Base-by-base conservation (phyloP, 2,888 invertebrate species). In the Macrophya alboannulata region DNA sequence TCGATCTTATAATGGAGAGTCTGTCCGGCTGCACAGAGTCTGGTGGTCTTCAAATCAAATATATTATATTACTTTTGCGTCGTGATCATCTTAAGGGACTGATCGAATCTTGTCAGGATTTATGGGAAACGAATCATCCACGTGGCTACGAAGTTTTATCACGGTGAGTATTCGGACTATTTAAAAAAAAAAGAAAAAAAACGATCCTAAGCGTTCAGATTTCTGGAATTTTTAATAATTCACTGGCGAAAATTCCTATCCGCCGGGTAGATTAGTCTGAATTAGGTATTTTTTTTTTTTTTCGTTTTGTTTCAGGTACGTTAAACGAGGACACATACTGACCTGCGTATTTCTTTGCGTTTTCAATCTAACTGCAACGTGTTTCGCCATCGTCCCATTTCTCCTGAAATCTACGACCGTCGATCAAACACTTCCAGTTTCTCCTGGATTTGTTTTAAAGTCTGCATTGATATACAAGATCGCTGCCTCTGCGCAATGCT, bases 61-160 rank as follows among this genome's bases (percentile, higher is more conserved):
- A 81, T 37, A 43, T 62, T 12, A 43, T 81, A 37, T 25, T 81
- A n/a, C 43, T 81, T 21, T 17, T 40, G 15, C 81, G 81, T 43
- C 81, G 81, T 31, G 25, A 59, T 6, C 10, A 43, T 8, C 15
- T 81, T n/a, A 81, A 81, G 21, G 21, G 21, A 10, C 21, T 81
- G 10, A 81, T 81, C 62, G 81, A 81, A 62, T 81, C 62, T 12
- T 81, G 81, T 62, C 81, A 81, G 15, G 43, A 81, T 40, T 62
- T 81, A 15, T 81, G 81, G 81, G 81, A 81, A 43, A 81, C 62
- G 43, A 43, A 81, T 43, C 62, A 81, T 65, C 81, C 81, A 45
- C 81, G 62, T 43, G 62, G 81, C 6, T 62, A 81, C 31, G 81
- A 81, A 59, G 40, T 81, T 62, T 81, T 81, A 81, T 65, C 51